A percentile compares a stretch with the other conserved stretches of the same genome.
Evolutionary conservation across 2,797 vertebrate species (phyloP).

Genomic region (Carcharodon carcharias): DNA sequence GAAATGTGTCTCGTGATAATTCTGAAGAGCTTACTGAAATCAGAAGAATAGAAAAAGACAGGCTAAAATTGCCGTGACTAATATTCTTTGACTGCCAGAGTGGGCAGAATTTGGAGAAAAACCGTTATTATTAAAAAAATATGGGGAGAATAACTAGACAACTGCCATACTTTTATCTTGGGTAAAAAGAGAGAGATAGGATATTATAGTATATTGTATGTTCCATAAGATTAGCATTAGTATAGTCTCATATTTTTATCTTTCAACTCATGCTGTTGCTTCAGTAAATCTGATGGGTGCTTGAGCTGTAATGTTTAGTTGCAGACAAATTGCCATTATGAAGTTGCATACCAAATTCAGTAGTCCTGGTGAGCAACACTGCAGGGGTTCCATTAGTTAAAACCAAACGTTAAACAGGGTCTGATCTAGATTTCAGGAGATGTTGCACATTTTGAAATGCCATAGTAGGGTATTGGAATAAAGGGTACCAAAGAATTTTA

Average conservation of each 20-base stretch:
- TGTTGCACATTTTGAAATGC: neutral
- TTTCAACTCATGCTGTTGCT: neutral
- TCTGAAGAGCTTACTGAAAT: neutral
- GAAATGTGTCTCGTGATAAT: constrained; percentile 10
- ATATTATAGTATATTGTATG: neutral
- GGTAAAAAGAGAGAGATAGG: neutral
- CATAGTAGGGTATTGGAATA: neutral
- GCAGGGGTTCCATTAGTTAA: neutral
- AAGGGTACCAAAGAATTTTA: neutral
- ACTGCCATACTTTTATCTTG: neutral
- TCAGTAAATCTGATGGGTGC: neutral
- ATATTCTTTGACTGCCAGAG: neutral
- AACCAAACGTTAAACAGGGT: neutral
- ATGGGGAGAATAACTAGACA: neutral
- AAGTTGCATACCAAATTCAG: neutral
- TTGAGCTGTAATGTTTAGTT: neutral
- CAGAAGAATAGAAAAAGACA: neutral
- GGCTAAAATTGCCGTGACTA: neutral
- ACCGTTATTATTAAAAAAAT: neutral
- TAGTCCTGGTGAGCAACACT: neutral
- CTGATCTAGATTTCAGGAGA: neutral
- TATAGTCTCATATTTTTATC: neutral
- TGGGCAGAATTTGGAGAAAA: neutral
- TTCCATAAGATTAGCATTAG: neutral
- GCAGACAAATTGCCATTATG: neutral